A percentile compares a stretch with the other conserved stretches of the same genome.
Conservation (phyloP, 2,888 invertebrate genomes). For the Melieria picta region DNA sequence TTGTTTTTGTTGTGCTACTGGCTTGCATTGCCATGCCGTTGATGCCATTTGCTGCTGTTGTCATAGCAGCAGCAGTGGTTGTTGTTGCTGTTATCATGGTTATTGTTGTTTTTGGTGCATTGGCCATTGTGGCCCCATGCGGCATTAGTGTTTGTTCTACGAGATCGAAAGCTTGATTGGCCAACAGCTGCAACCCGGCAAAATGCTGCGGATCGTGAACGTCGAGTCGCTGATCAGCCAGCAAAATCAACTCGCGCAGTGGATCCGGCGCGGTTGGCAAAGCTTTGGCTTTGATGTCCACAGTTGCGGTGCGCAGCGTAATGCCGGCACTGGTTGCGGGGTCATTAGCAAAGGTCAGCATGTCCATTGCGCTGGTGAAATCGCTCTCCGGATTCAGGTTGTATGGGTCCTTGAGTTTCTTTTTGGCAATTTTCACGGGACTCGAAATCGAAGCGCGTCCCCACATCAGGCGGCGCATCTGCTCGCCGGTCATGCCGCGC, state of each 20-base stretch:
- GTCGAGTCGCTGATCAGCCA: slow-evolving; percentile 67
- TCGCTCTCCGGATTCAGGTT: slow-evolving; percentile 55
- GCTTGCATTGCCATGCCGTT: slow-evolving; percentile 27
- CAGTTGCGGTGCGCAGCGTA: slow-evolving; percentile 33
- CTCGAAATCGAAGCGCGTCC: slow-evolving; percentile 88
- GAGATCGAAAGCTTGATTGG: slow-evolving; percentile 72
- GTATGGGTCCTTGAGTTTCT: slow-evolving; percentile 67
- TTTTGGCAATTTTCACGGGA: slow-evolving; percentile 77
- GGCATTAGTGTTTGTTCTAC: slow-evolving; percentile 66
- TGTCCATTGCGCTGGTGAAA: slow-evolving; percentile 81
- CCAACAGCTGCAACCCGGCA: slow-evolving; percentile 70
- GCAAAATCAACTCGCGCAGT: slow-evolving; percentile 72
- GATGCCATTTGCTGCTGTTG: background rate
- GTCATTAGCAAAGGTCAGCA: slow-evolving; percentile 85
- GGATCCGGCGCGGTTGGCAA: slow-evolving; percentile 67
- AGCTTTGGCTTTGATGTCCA: background rate
- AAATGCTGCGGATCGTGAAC: slow-evolving; percentile 58
- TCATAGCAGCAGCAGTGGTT: slow-evolving; percentile 11
- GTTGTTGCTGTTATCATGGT: slow-evolving; percentile 12
- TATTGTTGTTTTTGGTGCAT: slow-evolving; percentile 18
- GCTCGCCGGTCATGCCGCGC: slow-evolving; percentile 86
- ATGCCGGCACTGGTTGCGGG: slow-evolving; percentile 50
- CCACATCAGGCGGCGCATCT: slow-evolving; percentile 89
- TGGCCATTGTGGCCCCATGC: slow-evolving; percentile 30
- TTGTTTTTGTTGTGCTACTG: slow-evolving; percentile 20